Evolutionary conservation across 1,140 invertebrate species (phyloP).

Genomic region (Aplysia californica): DNA sequence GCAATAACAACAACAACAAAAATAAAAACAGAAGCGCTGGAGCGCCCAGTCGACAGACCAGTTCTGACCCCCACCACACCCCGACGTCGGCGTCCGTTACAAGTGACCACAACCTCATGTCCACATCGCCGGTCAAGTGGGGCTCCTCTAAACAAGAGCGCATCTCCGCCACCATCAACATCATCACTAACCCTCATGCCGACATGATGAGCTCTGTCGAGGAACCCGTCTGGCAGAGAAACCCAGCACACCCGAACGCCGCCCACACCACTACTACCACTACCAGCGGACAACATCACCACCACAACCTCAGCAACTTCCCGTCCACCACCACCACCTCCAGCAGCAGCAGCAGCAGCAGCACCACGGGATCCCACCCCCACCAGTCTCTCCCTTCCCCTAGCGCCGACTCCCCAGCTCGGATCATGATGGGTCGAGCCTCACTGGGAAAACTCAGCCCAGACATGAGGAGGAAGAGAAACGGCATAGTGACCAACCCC

Average conservation of each 20-base stretch:
- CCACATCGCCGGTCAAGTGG: constrained; percentile 45
- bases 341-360: neutral
- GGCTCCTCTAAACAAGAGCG: constrained; percentile 48
- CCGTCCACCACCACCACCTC: neutral
- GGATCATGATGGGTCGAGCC: constrained; percentile 57
- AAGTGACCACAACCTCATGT: constrained; percentile 44
- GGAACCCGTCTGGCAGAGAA: constrained; percentile 59
- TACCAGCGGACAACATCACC: neutral
- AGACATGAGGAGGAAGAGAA: constrained; percentile 72
- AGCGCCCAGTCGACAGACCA: neutral
- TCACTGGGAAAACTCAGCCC: constrained; percentile 40
- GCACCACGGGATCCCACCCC: constrained; percentile 22
- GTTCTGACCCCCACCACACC: constrained; percentile 2
- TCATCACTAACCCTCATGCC: constrained; percentile 61
- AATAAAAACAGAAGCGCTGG: no score
- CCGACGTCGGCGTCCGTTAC: constrained; percentile 34
- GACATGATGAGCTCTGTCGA: constrained; percentile 53
- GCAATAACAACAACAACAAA: no score
- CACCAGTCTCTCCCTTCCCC: constrained; percentile 46
- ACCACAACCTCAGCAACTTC: neutral
- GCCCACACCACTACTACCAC: constrained; percentile 51
- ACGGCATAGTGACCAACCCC: constrained; percentile 92
- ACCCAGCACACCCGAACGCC: constrained; percentile 42
- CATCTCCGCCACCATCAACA: constrained; percentile 58
- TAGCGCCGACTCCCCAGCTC: constrained; percentile 40